Base-by-base conservation (phyloP, 2,888 invertebrate species). In the Brachylomia viminalis region DNA sequence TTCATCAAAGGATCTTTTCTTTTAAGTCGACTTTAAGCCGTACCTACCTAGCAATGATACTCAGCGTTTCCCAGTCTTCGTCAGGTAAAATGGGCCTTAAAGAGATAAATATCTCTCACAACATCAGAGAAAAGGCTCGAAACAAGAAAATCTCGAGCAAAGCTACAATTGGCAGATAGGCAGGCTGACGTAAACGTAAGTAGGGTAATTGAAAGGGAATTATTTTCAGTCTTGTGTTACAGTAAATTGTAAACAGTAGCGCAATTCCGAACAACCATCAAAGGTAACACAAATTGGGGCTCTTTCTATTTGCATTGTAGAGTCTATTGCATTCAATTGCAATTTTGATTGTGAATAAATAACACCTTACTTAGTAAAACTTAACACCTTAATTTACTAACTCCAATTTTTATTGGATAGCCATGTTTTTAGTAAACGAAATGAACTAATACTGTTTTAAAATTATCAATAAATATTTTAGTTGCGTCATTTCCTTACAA, bases 201-300 rank as follows among this genome's bases (percentile, higher is more conserved):
- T 86, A 86, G 73, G 85, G 85, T 90, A 90, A 91, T 91, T 90
- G 91, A 91, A 91, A 86, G 87, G 89, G 89, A 90, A 90, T 90
- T 88, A 90, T 87, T 87, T 87, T 82, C 83, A 88, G 87, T 69
- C 75, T 73, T 66, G 59, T 15, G 84, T 58, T 69, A 82, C 75
- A 66, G 81, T 1, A 4, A 0, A 75, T n/a, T 27, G 23, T 58
- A 15, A 70, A 70, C 85, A 80, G 81, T 67, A 75, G 82, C 0
- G 7, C 2, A 65, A 69, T 4, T 66, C 15, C 0, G 13, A 20
- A 2, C 13, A 20, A 54, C 0, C 7, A 10, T 10, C 0, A 20
- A n/a, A 23, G 7, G 30, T 30, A 58, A 42, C n/a, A 17, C 56
- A 23, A 0, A 17, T 17, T 27, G 0, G n/a, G 6, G 20, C 11